These are phyloP conservation scores for Synanthedon vespiformis DNA, from an alignment of 2,888 invertebrate species.

Conservation along the genomic window DNA sequence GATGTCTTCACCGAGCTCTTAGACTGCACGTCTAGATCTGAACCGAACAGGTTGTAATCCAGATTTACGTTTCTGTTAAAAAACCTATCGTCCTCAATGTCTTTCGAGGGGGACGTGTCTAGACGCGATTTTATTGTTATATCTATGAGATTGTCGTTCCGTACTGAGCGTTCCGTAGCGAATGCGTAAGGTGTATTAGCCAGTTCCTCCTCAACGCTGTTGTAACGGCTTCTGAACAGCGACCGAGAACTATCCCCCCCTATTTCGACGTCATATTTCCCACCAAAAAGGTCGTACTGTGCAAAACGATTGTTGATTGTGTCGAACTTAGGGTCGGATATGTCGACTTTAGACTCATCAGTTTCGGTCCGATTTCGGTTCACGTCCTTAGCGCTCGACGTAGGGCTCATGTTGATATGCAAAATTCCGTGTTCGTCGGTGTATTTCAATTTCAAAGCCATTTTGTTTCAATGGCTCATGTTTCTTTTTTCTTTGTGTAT, in stretches of 20 bases:
- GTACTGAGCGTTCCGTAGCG: conserved; percentile 40
- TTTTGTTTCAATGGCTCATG: conserved; percentile 15
- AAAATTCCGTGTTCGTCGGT: conserved; percentile 61
- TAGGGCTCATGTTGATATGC: conserved; percentile 58
- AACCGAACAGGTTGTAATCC: conserved; percentile 44
- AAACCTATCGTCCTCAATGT: conserved; percentile 49
- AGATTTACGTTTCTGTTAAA: conserved; percentile 29
- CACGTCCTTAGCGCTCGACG: conserved; percentile 24
- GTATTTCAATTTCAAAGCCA: conserved; percentile 60
- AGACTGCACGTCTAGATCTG: conserved; percentile 31
- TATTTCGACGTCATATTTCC: conserved; percentile 42
- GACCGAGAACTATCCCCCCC: conserved; percentile 35
- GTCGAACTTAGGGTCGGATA: conserved; percentile 49
- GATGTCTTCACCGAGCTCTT: conserved; percentile 9
- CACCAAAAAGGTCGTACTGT: conserved; percentile 57
- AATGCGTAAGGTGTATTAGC: conserved; percentile 68
- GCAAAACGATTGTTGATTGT: conserved; percentile 57
- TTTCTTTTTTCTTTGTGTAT: conserved; percentile 10
- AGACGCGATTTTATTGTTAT: conserved; percentile 24
- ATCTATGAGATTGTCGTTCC: conserved; percentile 27
- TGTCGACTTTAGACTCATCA: conserved; percentile 17
- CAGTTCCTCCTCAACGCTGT: conserved; percentile 60
- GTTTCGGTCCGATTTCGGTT: conserved; percentile 7
- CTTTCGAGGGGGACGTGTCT: conserved; percentile 39
- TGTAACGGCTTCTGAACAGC: conserved; percentile 60